Percentiles rank a stretch among this genome's conserved stretches.
phyloP scores from a whole-genome alignment of 2,888 invertebrate species.

The Margaritifera margaritifera region DNA sequence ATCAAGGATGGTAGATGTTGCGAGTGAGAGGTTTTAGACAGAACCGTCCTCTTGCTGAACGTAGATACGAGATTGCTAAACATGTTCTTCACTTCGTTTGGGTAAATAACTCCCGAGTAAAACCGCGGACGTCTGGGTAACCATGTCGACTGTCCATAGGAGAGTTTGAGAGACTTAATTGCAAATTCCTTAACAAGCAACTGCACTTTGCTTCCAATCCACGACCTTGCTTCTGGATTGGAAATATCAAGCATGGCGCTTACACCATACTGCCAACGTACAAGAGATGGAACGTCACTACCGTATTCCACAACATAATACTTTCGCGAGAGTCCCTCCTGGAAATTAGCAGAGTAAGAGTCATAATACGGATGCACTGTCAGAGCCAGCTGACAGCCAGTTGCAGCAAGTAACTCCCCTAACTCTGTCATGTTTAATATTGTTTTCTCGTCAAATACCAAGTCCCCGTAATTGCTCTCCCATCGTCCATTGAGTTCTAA shows the following conservation, averaged over 20 bases:
- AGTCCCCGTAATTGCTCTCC: slow-evolving; percentile 89
- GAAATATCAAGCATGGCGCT: slow-evolving; percentile 90
- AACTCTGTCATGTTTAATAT: slow-evolving; percentile 49
- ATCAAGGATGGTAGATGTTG: slow-evolving; percentile 86
- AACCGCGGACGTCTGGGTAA: slow-evolving; percentile 60
- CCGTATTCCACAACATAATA: slow-evolving; percentile 57
- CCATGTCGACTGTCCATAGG: slow-evolving; percentile 77
- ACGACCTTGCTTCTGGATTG: slow-evolving; percentile 83
- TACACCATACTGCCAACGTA: slow-evolving; percentile 78
- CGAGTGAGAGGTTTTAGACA: slow-evolving; percentile 73
- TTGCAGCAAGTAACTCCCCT: slow-evolving; percentile 15
- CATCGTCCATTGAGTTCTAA: slow-evolving; percentile 86
- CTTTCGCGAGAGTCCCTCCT: slow-evolving; percentile 80
- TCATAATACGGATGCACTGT: slow-evolving; percentile 55
- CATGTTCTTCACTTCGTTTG: slow-evolving; percentile 39
- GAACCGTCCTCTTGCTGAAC: slow-evolving; percentile 32
- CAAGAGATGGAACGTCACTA: slow-evolving; percentile 73
- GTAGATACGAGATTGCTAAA: slow-evolving; percentile 45
- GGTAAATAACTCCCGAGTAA: slow-evolving; percentile 30
- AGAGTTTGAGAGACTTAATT: slow-evolving; percentile 90
- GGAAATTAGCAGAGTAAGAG: slow-evolving; percentile 77
- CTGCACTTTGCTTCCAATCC: slow-evolving; percentile 82
- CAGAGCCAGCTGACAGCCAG: slow-evolving; percentile 37
- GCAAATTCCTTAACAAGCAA: slow-evolving; percentile 79
- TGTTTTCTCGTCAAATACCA: slow-evolving; percentile 79